Evolutionary conservation across 2,797 vertebrate genomes (phyloP).

Genomic region (Sebastes dallii): DNA sequence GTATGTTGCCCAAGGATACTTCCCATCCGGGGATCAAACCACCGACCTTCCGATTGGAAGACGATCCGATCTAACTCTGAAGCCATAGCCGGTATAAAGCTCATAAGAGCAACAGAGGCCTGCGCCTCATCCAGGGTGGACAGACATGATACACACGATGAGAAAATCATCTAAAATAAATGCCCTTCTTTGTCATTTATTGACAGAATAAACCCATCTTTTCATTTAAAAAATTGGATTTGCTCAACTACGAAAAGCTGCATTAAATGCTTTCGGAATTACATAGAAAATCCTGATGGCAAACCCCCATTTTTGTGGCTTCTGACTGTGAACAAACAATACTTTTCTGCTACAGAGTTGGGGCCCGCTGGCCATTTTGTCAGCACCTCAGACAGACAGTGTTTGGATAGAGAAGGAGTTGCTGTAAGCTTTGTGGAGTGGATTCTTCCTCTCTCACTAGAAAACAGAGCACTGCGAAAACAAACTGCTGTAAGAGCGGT

Average conservation of each 20-base stretch:
- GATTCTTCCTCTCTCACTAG: constrained; percentile 71
- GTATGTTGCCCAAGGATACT: too few relatives aligned
- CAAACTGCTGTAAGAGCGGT: constrained; percentile 54
- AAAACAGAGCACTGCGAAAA: constrained; percentile 63
- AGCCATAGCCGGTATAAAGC: background rate
- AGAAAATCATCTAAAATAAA: background rate
- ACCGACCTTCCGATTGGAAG: too few relatives aligned
- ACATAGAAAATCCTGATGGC: background rate
- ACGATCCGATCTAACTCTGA: too few relatives aligned
- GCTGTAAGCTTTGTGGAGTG: constrained; percentile 69
- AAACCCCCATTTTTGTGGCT: constrained; percentile 8
- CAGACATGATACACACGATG: background rate
- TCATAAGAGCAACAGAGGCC: background rate
- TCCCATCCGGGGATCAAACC: too few relatives aligned
- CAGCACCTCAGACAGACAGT: constrained; percentile 47
- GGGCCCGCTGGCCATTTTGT: constrained; percentile 28
- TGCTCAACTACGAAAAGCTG: background rate
- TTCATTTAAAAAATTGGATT: background rate
- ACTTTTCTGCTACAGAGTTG: constrained; percentile 8
- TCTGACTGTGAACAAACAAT: constrained; percentile 26
- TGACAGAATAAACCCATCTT: background rate
- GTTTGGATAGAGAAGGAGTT: constrained; percentile 69
- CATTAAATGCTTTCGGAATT: background rate
- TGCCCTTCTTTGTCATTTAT: background rate
- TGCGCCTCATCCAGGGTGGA: background rate